Percentiles rank a stretch among this genome's conserved stretches.
These are phyloP conservation scores for Nomada fucata DNA, from an alignment of 2,888 invertebrate genomes.

Conservation along the genomic window DNA sequence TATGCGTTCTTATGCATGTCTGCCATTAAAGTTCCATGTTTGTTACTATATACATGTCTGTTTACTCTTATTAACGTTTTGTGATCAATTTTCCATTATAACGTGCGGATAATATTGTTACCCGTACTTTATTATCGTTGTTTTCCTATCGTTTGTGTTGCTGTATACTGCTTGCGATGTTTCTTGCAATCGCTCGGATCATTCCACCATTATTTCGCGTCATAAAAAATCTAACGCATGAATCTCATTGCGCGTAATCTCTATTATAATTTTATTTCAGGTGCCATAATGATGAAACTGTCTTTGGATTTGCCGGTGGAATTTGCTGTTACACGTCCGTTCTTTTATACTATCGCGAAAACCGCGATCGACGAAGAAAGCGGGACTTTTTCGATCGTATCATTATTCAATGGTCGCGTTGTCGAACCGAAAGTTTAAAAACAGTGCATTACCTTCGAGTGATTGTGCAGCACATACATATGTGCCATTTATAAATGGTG, in stretches of 20 bases:
- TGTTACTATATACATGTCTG: too few relatives aligned
- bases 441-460: neutral
- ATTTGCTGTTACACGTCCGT: conserved; percentile 62
- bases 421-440: conserved; percentile 22
- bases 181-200: too few relatives aligned
- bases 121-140: too few relatives aligned
- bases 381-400: neutral
- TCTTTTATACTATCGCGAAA: conserved; percentile 63
- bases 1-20: too few relatives aligned
- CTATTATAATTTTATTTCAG: conserved; percentile 47
- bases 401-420: conserved; percentile 55
- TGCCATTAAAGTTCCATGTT: too few relatives aligned
- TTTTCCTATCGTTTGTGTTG: too few relatives aligned
- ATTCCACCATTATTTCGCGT: neutral
- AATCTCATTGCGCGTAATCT: neutral
- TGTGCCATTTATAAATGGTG: neutral
- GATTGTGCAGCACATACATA: neutral
- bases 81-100: too few relatives aligned
- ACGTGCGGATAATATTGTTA: too few relatives aligned
- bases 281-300: conserved; percentile 20
- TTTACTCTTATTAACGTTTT: too few relatives aligned
- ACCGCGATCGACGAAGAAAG: neutral
- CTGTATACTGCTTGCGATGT: too few relatives aligned
- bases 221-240: neutral
- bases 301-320: conserved; percentile 24